Evolutionary conservation across 2,113 vertebrate genomes (phyloP).

Genomic region (Urocitellus parryii): DNA sequence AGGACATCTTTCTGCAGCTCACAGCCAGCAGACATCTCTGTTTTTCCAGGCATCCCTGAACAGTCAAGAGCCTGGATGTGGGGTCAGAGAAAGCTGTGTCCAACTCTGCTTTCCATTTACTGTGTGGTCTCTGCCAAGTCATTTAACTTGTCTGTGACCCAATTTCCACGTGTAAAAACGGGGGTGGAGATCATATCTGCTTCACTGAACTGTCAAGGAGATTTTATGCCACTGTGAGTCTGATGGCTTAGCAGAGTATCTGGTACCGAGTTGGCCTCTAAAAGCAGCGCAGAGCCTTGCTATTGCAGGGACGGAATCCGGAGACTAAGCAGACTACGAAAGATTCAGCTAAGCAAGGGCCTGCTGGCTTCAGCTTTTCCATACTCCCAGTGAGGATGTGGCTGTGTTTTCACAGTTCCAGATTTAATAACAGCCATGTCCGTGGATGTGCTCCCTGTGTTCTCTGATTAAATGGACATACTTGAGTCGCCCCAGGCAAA

Average conservation of each 20-base stretch:
- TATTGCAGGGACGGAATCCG: not conserved
- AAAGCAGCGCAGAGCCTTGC: not conserved
- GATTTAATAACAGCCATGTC: not conserved
- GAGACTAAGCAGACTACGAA: not conserved
- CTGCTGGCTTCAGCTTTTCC: not conserved
- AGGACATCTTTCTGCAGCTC: not conserved
- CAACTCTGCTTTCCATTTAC: not conserved
- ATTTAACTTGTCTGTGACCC: not conserved
- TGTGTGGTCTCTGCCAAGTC: not conserved
- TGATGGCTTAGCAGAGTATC: not conserved
- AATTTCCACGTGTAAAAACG: not conserved
- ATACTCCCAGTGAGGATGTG: not conserved
- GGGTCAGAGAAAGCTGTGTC: not conserved
- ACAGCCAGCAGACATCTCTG: not conserved
- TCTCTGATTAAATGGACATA: not conserved
- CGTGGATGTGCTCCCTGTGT: not conserved
- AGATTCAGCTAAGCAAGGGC: not conserved
- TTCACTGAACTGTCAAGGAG: not conserved
- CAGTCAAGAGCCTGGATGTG: not conserved
- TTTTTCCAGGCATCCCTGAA: not conserved
- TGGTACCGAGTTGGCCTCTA: not conserved
- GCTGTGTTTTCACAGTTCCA: not conserved
- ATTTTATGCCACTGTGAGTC: not conserved
- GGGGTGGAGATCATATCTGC: not conserved
- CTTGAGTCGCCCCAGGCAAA: slow-evolving; percentile 56